Base-by-base conservation (phyloP, 1,140 invertebrate genomes). In the Procambarus clarkii region DNA sequence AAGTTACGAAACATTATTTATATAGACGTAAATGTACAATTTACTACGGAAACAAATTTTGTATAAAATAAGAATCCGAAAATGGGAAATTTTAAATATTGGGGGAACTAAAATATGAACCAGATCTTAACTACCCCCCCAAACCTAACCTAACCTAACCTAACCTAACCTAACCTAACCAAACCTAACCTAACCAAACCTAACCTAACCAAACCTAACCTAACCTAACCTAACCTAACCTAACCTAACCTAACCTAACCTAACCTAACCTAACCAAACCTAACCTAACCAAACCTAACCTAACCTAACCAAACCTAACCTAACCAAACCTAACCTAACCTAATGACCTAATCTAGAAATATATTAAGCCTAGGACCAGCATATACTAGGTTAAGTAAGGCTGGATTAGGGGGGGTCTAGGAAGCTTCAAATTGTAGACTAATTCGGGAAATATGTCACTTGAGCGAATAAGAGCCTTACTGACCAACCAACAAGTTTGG, bases 151-250 rank as follows among this genome's bases (percentile, higher is more conserved):
- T 79, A 69, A 69, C 64, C 64, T n/a, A 69, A 69, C 77, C 77
- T 69, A 1, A 69, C 64, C 64, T 69, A 79, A 79, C 2, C 77
- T 79, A 79, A 78, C 77, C 77, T 13, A 78, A 78, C 77, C 77
- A 9, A 78, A 78, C 77, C 77, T 13, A 78, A 78, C 77, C 77
- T 44, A 78, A 78, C 77, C 77, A 13, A 78, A 78, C 77, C 77
- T 44, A 78, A 78, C 77, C 77, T 13, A 78, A 78, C 77, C 77
- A 13, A 78, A 78, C 77, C 77, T n/a, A 78, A 78, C 77, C 77
- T 78, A 78, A 78, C 77, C 77, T n/a, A 78, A 78, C 77, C 77
- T 78, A 78, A 78, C 77, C 77, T 13, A 78, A 78, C 77, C 77
- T 13, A 78, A 78, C 77, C 77, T 44, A 78, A 78, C 77, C 77